Base-by-base conservation (phyloP, 2,797 vertebrate species). In the Siniperca scherzeri region DNA sequence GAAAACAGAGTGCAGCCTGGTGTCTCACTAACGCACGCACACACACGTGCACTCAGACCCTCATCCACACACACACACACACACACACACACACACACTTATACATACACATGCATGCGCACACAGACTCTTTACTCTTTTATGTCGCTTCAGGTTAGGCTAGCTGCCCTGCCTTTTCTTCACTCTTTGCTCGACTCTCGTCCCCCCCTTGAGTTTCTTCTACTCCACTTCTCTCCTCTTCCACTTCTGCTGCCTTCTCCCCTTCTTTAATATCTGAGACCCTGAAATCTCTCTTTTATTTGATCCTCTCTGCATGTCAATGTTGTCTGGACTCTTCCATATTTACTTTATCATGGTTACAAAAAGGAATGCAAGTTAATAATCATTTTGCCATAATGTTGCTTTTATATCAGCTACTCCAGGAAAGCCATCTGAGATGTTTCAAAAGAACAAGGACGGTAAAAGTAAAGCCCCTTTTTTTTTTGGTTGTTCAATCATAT, bases 81-180 rank as follows among this genome's bases (percentile, higher is more conserved):
- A 46, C 33, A 79, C 57, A 22, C 42, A 62, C 65, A 50, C 60
- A 60, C 42, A 59, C 66, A 73, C 57, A 69, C 55, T 64, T 11
- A 14, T 27, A 27, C 27, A 27, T 27, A 27, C 65, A 71, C 81
- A 81, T 11, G 60, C 74, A 78, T 21, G 12, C 53, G 33, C 74
- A 74, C 60, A 84, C n/a, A 65, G 48, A 85, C 5, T 83, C 87
- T 94, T 93, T 92, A 91, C 88, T 92, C 91, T 92, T 92, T 93
- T 70, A 92, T 93, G 92, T 83, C 80, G 17, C 83, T 88, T 87
- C 83, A 85, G 88, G 84, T 90, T 90, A 93, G 89, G 66, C 74
- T 77, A 81, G 82, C 70, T 72, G 65, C 50, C 50, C 74, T 85
- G 73, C 71, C 82, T 88, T 77, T 81, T 65, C 83, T 85, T 56